phyloP scores from a whole-genome alignment of 2,888 invertebrate species.

The Polymixis lichenea region DNA sequence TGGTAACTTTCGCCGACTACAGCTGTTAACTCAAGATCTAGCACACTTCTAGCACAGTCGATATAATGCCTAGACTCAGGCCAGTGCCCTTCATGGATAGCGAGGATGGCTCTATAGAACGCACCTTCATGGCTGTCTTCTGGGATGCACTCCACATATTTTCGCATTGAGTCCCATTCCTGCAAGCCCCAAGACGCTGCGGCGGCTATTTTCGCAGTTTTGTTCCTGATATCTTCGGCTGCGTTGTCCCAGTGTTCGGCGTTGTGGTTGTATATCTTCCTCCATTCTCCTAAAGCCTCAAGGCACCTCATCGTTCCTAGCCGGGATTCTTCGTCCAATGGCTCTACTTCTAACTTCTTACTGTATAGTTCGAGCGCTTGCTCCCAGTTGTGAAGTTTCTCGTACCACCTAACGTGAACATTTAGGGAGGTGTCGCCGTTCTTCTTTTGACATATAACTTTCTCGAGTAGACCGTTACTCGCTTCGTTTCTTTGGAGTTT shows the following conservation, averaged over 20 bases:
- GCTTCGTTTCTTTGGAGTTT: slow-evolving; percentile 99
- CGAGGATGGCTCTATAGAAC: slow-evolving; percentile 97
- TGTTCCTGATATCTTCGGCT: slow-evolving; percentile 85
- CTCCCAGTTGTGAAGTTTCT: slow-evolving; percentile 99
- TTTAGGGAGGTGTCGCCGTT: slow-evolving; percentile 90
- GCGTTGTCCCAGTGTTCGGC: slow-evolving; percentile 92
- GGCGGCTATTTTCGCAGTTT: slow-evolving; percentile 97
- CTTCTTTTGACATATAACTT: slow-evolving; percentile 95
- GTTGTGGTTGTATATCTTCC: slow-evolving; percentile 94
- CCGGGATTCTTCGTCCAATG: slow-evolving; percentile 94
- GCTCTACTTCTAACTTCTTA: slow-evolving; percentile 92
- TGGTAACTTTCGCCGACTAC: slow-evolving; percentile 99
- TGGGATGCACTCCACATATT: slow-evolving; percentile 96
- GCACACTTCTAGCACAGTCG: slow-evolving; percentile 97
- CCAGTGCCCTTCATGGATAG: slow-evolving; percentile 95
- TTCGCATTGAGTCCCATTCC: slow-evolving; percentile 98
- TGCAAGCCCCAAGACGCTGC: slow-evolving; percentile 99
- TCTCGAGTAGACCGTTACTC: slow-evolving; percentile 97
- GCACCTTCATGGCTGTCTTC: slow-evolving; percentile 98
- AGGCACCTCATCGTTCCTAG: slow-evolving; percentile 98
- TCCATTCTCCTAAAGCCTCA: slow-evolving; percentile 99
- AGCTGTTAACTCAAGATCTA: slow-evolving; percentile 98
- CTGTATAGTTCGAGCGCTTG: slow-evolving; percentile 97
- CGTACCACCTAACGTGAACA: slow-evolving; percentile 97
- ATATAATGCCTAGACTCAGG: slow-evolving; percentile 94